These are phyloP conservation scores for Coryphaenoides rupestris DNA, from an alignment of 2,113 vertebrate genomes.

Conservation along the genomic window DNA sequence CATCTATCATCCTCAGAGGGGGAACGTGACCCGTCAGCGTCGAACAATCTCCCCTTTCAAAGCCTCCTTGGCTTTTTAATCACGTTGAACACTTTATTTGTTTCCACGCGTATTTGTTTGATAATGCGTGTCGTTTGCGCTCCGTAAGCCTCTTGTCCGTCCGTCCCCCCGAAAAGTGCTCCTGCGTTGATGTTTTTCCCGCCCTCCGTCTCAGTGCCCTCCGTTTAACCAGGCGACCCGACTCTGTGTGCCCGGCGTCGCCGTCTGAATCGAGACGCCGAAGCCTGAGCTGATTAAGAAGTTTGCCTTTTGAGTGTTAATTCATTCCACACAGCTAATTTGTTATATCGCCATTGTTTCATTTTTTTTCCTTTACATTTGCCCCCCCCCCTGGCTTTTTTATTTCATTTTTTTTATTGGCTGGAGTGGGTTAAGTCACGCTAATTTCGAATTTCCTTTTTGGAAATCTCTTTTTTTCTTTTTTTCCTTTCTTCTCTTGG, in stretches of 20 bases:
- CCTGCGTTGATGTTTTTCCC: slow-evolving; percentile 34
- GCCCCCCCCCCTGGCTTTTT: slow-evolving; percentile 11
- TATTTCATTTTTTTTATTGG: slow-evolving; percentile 7
- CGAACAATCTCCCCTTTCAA: slow-evolving; percentile 39
- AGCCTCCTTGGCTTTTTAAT: slow-evolving; percentile 46
- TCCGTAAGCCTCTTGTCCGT: slow-evolving; percentile 47
- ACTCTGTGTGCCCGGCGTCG: slow-evolving; percentile 50
- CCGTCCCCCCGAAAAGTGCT: slow-evolving; percentile 56
- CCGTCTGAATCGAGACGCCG: slow-evolving; percentile 42
- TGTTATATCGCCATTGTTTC: slow-evolving; percentile 63
- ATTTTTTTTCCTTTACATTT: slow-evolving; percentile 61
- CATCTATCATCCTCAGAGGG: slow-evolving; percentile 55
- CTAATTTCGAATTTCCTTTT: slow-evolving; percentile 82
- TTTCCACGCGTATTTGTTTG: slow-evolving; percentile 28
- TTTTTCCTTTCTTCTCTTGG: slow-evolving; percentile 52
- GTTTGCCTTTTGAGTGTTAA: slow-evolving; percentile 68
- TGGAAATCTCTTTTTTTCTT: slow-evolving; percentile 73
- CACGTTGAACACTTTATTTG: slow-evolving; percentile 52
- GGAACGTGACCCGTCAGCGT: slow-evolving; percentile 37
- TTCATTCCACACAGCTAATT: slow-evolving; percentile 68
- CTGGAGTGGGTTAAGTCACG: slow-evolving; percentile 70
- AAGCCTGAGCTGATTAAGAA: slow-evolving; percentile 73
- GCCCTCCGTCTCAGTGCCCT: slow-evolving; percentile 18
- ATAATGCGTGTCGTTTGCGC: slow-evolving; percentile 45
- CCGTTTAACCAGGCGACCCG: slow-evolving; percentile 55